Conservation (phyloP, 1,140 invertebrate genomes). For the Amphibalanus amphitrite region DNA sequence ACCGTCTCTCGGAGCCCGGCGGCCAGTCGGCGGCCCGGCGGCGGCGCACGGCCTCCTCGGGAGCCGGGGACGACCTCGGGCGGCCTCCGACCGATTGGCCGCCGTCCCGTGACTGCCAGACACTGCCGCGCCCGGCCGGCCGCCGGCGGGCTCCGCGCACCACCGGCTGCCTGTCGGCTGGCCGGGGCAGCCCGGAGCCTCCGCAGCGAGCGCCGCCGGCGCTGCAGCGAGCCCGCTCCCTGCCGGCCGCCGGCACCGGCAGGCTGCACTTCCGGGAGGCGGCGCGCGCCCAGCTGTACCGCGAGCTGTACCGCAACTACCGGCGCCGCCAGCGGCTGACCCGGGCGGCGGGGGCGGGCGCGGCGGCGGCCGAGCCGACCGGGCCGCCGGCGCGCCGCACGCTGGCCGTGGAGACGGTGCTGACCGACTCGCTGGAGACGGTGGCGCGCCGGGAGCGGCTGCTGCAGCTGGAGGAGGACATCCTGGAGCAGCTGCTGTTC, state of each 20-base stretch:
- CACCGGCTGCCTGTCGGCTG: not conserved
- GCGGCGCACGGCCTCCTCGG: not conserved
- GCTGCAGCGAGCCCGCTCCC: not conserved
- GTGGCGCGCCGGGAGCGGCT: not conserved
- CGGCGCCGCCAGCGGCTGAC: not conserved
- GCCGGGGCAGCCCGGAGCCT: too few relatives aligned
- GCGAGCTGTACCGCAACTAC: constrained; percentile 3
- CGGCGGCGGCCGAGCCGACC: not conserved
- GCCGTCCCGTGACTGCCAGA: not conserved
- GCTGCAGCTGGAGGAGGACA: constrained; percentile 2
- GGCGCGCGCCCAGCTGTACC: constrained; percentile 3
- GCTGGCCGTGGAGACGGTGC: not conserved
- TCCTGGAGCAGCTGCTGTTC: constrained; percentile 1
- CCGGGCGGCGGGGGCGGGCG: not conserved
- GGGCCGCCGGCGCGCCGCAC: not conserved
- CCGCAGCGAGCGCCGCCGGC: too few relatives aligned
- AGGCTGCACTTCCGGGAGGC: not conserved
- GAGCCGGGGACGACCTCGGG: not conserved
- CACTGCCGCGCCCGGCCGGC: not conserved
- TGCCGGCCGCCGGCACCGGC: constrained; percentile 7
- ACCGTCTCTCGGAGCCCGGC: not conserved
- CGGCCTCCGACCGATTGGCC: too few relatives aligned
- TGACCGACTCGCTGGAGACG: not conserved
- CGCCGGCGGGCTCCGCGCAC: too few relatives aligned
- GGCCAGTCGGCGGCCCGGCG: too few relatives aligned